A percentile compares a stretch with the other conserved stretches of the same genome.
phyloP scores from a whole-genome alignment of 2,113 vertebrate species.

The Leucopternis melanops region DNA sequence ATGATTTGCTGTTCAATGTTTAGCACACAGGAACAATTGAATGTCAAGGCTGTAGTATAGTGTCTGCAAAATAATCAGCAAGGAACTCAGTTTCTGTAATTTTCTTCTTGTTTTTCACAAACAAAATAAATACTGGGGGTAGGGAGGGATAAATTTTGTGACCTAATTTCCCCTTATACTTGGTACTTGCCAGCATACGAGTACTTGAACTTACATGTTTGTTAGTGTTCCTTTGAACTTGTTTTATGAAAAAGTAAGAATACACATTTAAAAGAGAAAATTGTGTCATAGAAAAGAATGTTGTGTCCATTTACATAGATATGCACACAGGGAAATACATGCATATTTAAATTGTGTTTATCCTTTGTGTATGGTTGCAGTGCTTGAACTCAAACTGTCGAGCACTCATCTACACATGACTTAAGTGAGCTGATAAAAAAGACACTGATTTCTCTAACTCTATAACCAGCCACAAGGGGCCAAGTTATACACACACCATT shows the following conservation, averaged over 20 bases:
- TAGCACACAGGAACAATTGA: neutral
- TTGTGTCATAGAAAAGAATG: neutral
- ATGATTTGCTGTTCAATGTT: rapidly evolving
- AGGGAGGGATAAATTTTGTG: neutral
- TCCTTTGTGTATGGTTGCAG: neutral
- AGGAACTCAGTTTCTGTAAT: neutral
- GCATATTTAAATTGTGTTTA: neutral
- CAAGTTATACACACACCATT: neutral
- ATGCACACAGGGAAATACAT: neutral
- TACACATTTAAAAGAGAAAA: neutral
- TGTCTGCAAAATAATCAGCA: neutral
- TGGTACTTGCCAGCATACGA: neutral
- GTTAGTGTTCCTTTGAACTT: neutral
- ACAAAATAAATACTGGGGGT: neutral
- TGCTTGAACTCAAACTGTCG: neutral
- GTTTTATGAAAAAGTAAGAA: neutral
- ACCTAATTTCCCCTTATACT: neutral
- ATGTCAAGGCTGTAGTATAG: neutral
- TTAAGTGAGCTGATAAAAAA: neutral
- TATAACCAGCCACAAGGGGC: neutral
- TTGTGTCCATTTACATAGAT: neutral
- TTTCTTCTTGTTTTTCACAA: neutral
- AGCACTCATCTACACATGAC: rapidly evolving
- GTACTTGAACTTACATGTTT: neutral
- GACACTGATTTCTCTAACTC: neutral